Evolutionary conservation across 2,113 vertebrate species (phyloP), one percentile per base, ranked within the genome.

Genomic region (Xiphophorus maculatus): DNA sequence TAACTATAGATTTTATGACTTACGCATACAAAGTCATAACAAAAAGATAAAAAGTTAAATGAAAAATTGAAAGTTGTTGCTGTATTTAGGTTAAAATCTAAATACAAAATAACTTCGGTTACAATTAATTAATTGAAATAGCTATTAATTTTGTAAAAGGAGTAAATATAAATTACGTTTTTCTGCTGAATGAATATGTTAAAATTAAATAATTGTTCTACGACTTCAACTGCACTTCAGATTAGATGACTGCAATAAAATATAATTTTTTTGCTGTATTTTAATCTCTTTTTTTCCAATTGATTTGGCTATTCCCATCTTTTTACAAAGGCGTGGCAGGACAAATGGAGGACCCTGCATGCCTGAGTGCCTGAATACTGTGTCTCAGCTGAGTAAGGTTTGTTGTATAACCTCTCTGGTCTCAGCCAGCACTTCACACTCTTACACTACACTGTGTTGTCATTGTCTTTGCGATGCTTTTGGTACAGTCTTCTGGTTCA

Each of bases 401-500:
- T 73, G 25, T 74, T 64, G 7, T 13, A 60, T 40, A 77, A 63
- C 32, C 66, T 10, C 58, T 77, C 60, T 82, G 80, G 80, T 88
- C 73, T 79, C 64, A 48, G 75, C 74, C 76, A 70, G 71, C 69
- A 65, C 66, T 11, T 48, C 63, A 35, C 70, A 29, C 33, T 70
- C 63, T 66, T 66, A 58, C 54, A 25, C 12, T 76, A 69, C 71
- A 73, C 14, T 15, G 19, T 76, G 25, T 75, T 65, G 58, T 68
- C 44, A 48, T 48, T 48, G 4, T 66, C 67, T 77, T 73, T 5
- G 15, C 71, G 14, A 70, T 68, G 48, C 65, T 76, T 40, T 73
- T 71, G 68, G 64, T 69, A 77, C 48, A 64, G 60, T 83, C 40
- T 78, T 29, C 40, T 66, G 58, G 84, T 77, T 32, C 66, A 58